Conservation (phyloP, 2,113 vertebrate species). For the Entelurus aequoreus region DNA sequence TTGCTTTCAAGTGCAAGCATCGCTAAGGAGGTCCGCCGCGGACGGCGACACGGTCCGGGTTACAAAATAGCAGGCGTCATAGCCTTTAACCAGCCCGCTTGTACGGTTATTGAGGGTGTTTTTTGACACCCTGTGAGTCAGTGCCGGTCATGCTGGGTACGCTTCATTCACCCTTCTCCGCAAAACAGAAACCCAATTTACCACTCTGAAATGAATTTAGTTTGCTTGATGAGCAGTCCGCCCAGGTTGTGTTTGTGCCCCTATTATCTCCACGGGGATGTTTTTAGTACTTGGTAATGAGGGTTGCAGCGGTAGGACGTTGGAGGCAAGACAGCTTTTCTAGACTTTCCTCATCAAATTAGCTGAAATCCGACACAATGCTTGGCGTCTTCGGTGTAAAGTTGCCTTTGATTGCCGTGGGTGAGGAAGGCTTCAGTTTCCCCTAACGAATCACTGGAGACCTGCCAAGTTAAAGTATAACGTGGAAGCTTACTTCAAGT, state of each 20-base stretch:
- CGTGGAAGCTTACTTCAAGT: neutral
- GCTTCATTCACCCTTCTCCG: neutral
- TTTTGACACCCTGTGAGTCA: neutral
- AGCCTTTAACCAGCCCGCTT: slow-evolving; percentile 7
- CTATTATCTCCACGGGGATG: neutral
- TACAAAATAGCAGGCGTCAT: neutral
- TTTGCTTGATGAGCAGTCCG: neutral
- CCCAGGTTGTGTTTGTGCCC: neutral
- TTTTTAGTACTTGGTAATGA: slow-evolving; percentile 6
- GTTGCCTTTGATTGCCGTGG: neutral
- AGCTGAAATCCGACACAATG: neutral
- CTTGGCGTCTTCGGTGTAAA: neutral
- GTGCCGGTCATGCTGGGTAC: neutral
- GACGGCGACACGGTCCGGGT: neutral
- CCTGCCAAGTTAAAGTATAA: neutral
- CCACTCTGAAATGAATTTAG: no score
- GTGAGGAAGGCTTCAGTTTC: neutral
- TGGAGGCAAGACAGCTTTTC: slow-evolving; percentile 4
- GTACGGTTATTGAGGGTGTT: neutral
- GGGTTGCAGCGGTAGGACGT: neutral
- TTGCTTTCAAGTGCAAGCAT: slow-evolving; percentile 32
- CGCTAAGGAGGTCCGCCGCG: neutral
- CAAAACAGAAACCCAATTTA: no score
- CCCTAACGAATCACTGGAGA: neutral
- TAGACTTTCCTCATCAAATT: slow-evolving; percentile 7